Evolutionary conservation across 1,140 invertebrate genomes (phyloP).

Genomic region (Idris sp.): DNA sequence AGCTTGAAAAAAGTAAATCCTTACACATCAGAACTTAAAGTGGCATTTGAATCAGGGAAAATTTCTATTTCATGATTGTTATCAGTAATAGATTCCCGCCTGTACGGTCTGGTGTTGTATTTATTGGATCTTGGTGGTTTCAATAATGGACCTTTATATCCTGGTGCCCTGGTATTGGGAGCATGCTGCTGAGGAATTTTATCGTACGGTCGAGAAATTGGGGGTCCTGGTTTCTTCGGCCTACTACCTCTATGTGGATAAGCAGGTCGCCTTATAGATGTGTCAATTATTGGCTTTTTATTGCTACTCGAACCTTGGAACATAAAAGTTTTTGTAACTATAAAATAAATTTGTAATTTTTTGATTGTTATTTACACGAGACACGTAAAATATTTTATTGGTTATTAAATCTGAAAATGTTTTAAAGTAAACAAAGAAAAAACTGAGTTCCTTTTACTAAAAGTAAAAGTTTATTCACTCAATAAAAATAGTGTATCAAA

Average conservation of each 20-base stretch:
- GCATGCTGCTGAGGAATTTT: constrained; percentile 76
- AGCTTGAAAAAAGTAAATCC: constrained; percentile 5
- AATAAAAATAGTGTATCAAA: too few species aligned
- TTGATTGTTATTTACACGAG: too few species aligned
- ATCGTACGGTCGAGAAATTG: constrained; percentile 69
- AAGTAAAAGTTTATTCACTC: too few species aligned
- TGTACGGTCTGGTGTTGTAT: constrained; percentile 68
- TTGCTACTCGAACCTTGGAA: constrained; percentile 59
- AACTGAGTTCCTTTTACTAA: too few species aligned
- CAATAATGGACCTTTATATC: constrained; percentile 71
- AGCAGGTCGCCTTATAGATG: constrained; percentile 32
- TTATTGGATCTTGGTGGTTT: constrained; percentile 65
- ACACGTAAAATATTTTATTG: constrained; percentile 1
- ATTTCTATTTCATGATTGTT: constrained; percentile 64
- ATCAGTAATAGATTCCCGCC: constrained; percentile 69
- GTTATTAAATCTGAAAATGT: too few species aligned
- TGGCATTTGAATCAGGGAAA: constrained; percentile 44
- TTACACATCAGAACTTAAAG: constrained; percentile 58
- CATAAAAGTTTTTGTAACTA: too few species aligned
- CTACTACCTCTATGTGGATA: constrained; percentile 54
- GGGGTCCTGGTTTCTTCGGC: constrained; percentile 65
- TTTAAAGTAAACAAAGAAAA: too few species aligned
- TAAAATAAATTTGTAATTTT: constrained; percentile 5
- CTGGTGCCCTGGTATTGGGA: constrained; percentile 75
- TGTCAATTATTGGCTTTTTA: constrained; percentile 65